phyloP scores from a whole-genome alignment of 2,113 vertebrate species.

The Takifugu bimaculatus region DNA sequence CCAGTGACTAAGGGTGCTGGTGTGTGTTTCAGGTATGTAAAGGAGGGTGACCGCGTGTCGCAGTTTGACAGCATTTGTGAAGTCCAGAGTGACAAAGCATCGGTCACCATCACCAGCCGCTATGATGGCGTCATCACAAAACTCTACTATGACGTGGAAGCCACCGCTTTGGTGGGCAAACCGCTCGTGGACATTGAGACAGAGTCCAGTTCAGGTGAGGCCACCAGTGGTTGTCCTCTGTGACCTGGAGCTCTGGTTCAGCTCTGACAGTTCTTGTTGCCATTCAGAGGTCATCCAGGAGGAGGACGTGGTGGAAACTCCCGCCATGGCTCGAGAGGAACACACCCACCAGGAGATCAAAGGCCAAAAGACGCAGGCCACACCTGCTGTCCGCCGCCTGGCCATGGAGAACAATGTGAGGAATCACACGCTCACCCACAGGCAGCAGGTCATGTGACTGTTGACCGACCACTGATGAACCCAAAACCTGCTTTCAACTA shows the following conservation, averaged over 20 bases:
- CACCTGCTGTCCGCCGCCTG: conserved; percentile 90
- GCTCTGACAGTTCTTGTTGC: not conserved
- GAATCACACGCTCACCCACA: not conserved
- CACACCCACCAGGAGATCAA: conserved; percentile 97
- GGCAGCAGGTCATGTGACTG: no score
- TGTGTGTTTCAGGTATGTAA: conserved; percentile 84
- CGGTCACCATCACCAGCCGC: conserved; percentile 96
- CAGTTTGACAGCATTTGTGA: conserved; percentile 99
- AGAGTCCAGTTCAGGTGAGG: conserved; percentile 81
- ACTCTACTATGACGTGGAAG: conserved; percentile 89
- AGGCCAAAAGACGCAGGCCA: conserved; percentile 92
- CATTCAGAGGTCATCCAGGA: conserved; percentile 79
- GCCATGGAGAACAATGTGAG: conserved; percentile 97
- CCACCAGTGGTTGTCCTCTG: not conserved
- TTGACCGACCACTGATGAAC: no score
- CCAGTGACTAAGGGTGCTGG: not conserved
- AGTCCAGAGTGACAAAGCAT: conserved; percentile 98
- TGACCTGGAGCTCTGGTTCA: not conserved
- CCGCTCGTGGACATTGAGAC: conserved; percentile 95
- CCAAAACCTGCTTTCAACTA: no score
- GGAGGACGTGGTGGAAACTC: conserved; percentile 94
- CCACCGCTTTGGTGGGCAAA: conserved; percentile 86
- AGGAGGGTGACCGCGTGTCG: conserved; percentile 92
- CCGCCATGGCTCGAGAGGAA: conserved; percentile 89
- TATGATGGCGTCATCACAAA: conserved; percentile 91